Evolutionary conservation across 2,888 invertebrate genomes (phyloP), one percentile per base, ranked within the genome.

Genomic region (Volucella inflata): DNA sequence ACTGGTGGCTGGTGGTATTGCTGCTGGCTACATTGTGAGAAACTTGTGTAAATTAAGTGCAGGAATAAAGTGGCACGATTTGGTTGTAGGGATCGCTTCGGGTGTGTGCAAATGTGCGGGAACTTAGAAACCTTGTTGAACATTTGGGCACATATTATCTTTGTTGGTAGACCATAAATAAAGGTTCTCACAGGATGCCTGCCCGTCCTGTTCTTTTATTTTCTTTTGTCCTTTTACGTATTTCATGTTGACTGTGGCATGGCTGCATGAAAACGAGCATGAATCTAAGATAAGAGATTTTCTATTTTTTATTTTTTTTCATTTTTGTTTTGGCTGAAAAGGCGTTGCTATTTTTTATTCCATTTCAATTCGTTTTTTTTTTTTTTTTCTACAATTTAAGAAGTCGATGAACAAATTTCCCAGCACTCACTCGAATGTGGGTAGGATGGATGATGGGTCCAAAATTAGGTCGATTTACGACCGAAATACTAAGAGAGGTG

Each of bases 41-140:
- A 81, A 81, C 59, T 85, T 76, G 87, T 87, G 87, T 82, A 87
- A 87, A 87, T 87, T 87, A 87, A 87, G 87, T 87, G 87, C 82
- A 78, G 55, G 74, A 87, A 82, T 81, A 87, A 87, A 87, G 87
- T 87, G 87, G 74, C 74, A 64, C 81, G 77, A 87, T 74, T 87
- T 74, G 77, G 68, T 82, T 48, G 57, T 48, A 8, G 30, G 36
- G 59, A 77, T 67, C 42, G 36, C 11, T 62, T 50, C 17, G 17
- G n/a, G 72, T 36, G 42, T 60, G 76, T 62, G 76, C 44, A 55
- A 62, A 76, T 68, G 60, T 77, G 55, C 71, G 71, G 80, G 67
- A 72, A 85, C 72, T 85, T 81, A 87, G 82, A 87, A 87, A 77
- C 77, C 87, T 82, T 87, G 87, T 81, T 87, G 82, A 87, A 87